Percentiles rank a stretch among this genome's conserved stretches.
Evolutionary conservation across 2,113 vertebrate species (phyloP).

Genomic region (Leiothrix lutea): DNA sequence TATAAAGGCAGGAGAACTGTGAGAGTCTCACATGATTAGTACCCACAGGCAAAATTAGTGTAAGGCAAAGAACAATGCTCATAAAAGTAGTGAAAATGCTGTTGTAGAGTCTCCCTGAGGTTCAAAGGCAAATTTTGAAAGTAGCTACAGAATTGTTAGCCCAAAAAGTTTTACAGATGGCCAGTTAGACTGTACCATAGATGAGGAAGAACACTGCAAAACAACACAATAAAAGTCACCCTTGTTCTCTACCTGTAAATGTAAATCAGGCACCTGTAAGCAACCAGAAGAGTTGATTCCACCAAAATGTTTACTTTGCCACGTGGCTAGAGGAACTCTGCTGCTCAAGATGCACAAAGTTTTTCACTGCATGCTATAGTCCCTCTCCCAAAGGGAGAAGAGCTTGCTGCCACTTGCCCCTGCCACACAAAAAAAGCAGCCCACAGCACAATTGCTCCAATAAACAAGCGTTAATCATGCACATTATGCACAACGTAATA

Average conservation of each 20-base stretch:
- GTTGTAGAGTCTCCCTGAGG: background rate
- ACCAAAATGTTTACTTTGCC: background rate
- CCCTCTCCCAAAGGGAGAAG: slow-evolving; percentile 5
- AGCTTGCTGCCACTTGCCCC: slow-evolving; percentile 48
- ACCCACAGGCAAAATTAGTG: background rate
- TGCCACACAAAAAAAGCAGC: slow-evolving; percentile 41
- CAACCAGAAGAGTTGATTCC: background rate
- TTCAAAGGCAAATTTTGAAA: background rate
- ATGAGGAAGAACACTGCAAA: background rate
- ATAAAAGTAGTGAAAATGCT: background rate
- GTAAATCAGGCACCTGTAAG: background rate
- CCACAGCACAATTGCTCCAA: slow-evolving; percentile 63
- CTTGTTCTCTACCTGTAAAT: background rate
- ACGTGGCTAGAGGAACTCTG: background rate
- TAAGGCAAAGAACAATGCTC: background rate
- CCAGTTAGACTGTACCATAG: background rate
- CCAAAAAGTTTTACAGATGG: background rate
- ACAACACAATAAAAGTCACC: background rate
- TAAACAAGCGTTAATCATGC: slow-evolving; percentile 73
- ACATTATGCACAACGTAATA: slow-evolving; percentile 78
- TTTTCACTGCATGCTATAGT: background rate
- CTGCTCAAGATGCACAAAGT: background rate
- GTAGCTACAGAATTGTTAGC: background rate
- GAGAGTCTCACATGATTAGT: background rate
- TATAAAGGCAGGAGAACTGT: background rate